Conservation (phyloP, 1,140 invertebrate genomes). For the Ooceraea biroi region DNA sequence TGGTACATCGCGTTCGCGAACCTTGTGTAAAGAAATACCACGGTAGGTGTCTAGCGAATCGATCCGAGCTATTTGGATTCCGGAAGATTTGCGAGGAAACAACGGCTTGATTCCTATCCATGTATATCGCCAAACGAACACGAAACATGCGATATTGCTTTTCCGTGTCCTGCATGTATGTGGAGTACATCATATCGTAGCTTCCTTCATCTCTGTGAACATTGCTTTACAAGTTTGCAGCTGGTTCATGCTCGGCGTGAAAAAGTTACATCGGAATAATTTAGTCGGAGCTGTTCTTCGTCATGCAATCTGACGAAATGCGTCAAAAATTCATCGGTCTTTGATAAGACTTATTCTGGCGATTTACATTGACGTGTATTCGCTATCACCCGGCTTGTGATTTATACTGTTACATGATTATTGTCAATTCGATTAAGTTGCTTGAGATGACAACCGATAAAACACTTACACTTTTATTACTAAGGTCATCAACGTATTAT, state of each 20-base stretch:
- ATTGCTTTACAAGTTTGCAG: not conserved
- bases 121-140: not conserved
- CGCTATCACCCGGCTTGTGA: too few relatives aligned
- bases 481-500: too few relatives aligned
- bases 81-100: slow-evolving; percentile 14
- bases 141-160: not conserved
- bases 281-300: too few relatives aligned
- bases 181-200: not conserved
- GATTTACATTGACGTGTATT: too few relatives aligned
- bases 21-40: not conserved
- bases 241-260: not conserved
- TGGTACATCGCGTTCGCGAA: not conserved
- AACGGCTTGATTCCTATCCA: slow-evolving; percentile 15
- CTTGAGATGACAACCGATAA: too few relatives aligned
- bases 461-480: too few relatives aligned
- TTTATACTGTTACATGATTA: too few relatives aligned
- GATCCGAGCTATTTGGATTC: slow-evolving; percentile 16
- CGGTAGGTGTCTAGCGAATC: slow-evolving; percentile 8
- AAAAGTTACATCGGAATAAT: too few relatives aligned
- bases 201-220: not conserved
- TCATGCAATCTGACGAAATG: too few relatives aligned
- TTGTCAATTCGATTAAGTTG: too few relatives aligned
- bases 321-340: too few relatives aligned
- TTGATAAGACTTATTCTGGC: too few relatives aligned
- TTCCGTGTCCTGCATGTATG: not conserved